Evolutionary conservation across 2,888 invertebrate species (phyloP), one percentile per base, ranked within the genome.

Genomic region (Rhyacophila evoluta): DNA sequence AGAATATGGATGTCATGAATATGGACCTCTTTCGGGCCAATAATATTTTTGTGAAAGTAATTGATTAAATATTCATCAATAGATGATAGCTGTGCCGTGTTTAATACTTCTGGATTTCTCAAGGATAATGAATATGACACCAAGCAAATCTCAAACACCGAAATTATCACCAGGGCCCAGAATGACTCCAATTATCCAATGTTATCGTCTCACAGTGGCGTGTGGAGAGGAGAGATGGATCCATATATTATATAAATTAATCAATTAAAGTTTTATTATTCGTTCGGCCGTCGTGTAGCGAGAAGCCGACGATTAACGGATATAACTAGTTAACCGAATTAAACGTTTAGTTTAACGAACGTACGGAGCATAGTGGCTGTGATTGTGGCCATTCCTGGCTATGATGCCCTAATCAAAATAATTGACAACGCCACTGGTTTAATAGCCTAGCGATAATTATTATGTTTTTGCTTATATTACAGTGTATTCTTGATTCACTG

Each of bases 261-360:
- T 89, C 89, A 89, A 90, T 90, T 89, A 89, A 89, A 55, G 25
- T 55, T 55, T 55, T 55, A 55, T 55, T 55, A 55, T 55, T 25
- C 55, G 87, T 88, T 78, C 12, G 71, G 55, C 70, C 88, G 86
- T 41, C 75, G 75, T 73, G 87, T 86, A 86, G 86, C 86, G 77
- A 70, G 85, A 79, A 87, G 86, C 87, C 86, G 88, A 86, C 89
- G 90, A 90, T 90, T 90, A 90, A 88, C 90, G 90, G 90, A 90
- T 89, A 88, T 88, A 87, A 88, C 90, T 90, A 90, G 89, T 90
- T 90, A 90, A 90, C 89, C 89, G 89, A 90, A 89, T 89, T 89
- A 90, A 87, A 86, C 88, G 89, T 90, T 90, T 81, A 81, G 80
- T 90, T 90, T 90, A 89, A 89, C 88, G 89, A 89, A 89, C 90